Base-by-base conservation (phyloP, 2,113 vertebrate species). In the Scalopus aquaticus region DNA sequence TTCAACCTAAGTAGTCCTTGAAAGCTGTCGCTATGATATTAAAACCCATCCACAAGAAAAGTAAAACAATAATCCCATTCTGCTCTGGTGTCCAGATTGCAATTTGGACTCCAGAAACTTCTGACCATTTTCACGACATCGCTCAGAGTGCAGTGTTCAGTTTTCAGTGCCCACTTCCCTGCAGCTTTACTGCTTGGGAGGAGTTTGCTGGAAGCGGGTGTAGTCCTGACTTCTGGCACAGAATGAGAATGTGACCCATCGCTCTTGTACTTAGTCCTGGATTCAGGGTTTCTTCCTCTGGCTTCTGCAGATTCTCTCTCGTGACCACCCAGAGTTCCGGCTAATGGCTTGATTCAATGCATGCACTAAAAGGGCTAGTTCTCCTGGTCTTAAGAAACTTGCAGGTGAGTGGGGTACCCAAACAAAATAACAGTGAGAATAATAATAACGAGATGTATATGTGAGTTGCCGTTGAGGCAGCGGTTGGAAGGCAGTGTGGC, bases 1-100 rank as follows among this genome's bases (percentile, higher is more conserved):
- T 94, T 94, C 95, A 88, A 20, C 26, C 56, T 24, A 37, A 92
- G 58, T 19, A 65, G 81, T 22, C 39, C 84, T 64, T 62, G 65
- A 69, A 94, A 88, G 82, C 49, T 58, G 22, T 78, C 39, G 3
- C 77, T 80, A 28, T 4, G 49, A 60, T 49, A 22, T 24, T 24
- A 65, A 93, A 92, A 74, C 79, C 46, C 86, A 58, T 10, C 19
- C 11, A 26, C 35, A 54, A 78, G 54, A 56, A 42, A 70, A 81
- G 51, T 6, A n/a, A 69, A 93, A 49, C 20, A 69, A 51, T 37
- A 44, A 26, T 46, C 78, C 56, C 67, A 8, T 92, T 74, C 22
- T 91, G 32, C 39, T 28, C 54, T 2, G 5, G 32, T 7, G 39
- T 20, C 46, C 46, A 0, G 0, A 44, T 10, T 73, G 79, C 60